Conservation (phyloP, 2,113 vertebrate genomes). For the Thalassoma bifasciatum region DNA sequence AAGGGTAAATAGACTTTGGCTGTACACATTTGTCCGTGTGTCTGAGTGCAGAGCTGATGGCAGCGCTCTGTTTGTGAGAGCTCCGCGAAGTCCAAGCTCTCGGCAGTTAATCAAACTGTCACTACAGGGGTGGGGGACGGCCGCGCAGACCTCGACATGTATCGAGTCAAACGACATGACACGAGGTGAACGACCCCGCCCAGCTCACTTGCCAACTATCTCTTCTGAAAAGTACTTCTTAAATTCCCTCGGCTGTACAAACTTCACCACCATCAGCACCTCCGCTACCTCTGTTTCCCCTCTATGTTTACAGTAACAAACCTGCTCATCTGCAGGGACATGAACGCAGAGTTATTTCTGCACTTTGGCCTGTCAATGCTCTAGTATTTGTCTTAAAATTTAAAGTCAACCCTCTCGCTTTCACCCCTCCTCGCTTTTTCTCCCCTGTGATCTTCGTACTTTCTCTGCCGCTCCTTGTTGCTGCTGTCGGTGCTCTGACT, state of each 20-base stretch:
- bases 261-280: slow-evolving; percentile 8
- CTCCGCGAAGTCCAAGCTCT: slow-evolving; percentile 29
- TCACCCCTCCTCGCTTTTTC: slow-evolving; percentile 32
- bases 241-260: not conserved
- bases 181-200: not conserved
- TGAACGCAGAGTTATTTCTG: slow-evolving; percentile 9
- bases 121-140: not conserved
- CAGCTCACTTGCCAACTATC: not conserved
- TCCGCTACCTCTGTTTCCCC: slow-evolving; percentile 21
- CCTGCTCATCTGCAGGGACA: not conserved
- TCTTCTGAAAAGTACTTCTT: slow-evolving; percentile 6
- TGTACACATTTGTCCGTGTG: not conserved
- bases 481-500: slow-evolving; percentile 38
- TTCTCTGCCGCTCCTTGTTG: slow-evolving; percentile 34
- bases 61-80: slow-evolving; percentile 38
- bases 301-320: not conserved
- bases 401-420: slow-evolving; percentile 15
- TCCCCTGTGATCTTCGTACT: slow-evolving; percentile 49
- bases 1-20: slow-evolving; percentile 18
- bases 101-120: slow-evolving; percentile 68
- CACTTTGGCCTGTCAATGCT: slow-evolving; percentile 4
- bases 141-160: slow-evolving; percentile 25
- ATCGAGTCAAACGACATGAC: slow-evolving; percentile 24
- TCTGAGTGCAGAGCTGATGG: slow-evolving; percentile 13
- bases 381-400: slow-evolving; percentile 21